These are phyloP conservation scores for Amitus sp. DNA, from an alignment of 2,888 invertebrate species.

Conservation along the genomic window DNA sequence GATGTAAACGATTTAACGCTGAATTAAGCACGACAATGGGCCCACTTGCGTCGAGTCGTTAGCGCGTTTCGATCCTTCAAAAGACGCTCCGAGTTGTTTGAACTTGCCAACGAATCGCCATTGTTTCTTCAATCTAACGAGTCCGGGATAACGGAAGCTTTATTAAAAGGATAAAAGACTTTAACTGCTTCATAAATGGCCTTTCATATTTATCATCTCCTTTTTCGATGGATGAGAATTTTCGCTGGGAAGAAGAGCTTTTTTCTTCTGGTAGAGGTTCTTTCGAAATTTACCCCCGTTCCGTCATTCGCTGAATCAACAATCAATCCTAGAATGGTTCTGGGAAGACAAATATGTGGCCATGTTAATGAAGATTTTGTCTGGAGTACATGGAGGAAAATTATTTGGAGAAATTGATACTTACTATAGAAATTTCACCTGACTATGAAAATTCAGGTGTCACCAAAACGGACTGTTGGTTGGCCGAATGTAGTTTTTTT, in stretches of 20 bases:
- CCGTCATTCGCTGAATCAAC: no score
- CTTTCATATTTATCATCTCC: background rate
- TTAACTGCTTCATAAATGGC: background rate
- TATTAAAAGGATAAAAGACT: background rate
- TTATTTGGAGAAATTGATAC: no score
- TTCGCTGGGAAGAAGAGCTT: background rate
- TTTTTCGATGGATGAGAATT: background rate
- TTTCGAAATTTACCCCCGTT: no score
- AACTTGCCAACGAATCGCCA: slow-evolving; percentile 34
- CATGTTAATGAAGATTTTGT: no score
- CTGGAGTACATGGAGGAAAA: no score
- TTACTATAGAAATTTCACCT: no score
- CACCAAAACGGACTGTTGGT: no score
- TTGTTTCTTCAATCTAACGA: slow-evolving; percentile 35
- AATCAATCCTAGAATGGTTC: no score
- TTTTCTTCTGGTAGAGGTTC: no score
- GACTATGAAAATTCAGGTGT: no score
- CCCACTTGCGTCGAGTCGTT: slow-evolving; percentile 42
- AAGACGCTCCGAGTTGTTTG: slow-evolving; percentile 26
- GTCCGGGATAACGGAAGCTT: slow-evolving; percentile 7
- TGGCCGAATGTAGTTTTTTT: no score
- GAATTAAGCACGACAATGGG: slow-evolving; percentile 64
- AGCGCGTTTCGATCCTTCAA: slow-evolving; percentile 27
- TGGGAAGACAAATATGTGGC: no score
- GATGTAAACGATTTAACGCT: slow-evolving; percentile 66